A percentile compares a stretch with the other conserved stretches of the same genome.
These are phyloP conservation scores for Chloroclysta siterata DNA, from an alignment of 2,888 invertebrate species.

Conservation along the genomic window DNA sequence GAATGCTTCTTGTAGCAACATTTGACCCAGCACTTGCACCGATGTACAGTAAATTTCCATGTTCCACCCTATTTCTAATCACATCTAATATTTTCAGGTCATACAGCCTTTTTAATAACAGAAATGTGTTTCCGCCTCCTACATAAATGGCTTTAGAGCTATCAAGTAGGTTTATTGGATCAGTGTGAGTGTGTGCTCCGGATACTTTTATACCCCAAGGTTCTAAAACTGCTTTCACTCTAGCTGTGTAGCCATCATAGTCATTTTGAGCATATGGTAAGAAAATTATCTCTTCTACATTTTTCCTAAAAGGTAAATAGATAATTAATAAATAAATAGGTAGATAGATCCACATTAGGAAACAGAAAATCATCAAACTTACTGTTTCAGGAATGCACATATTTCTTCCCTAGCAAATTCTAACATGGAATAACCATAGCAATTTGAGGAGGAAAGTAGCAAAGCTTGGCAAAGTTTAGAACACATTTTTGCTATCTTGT, in stretches of 20 bases:
- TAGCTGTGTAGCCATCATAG: conserved; percentile 87
- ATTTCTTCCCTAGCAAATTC: conserved; percentile 88
- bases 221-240: conserved; percentile 84
- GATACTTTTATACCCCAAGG: conserved; percentile 88
- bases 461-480: conserved; percentile 80
- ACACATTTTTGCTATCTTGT: conserved; percentile 22
- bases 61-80: conserved; percentile 86
- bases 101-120: conserved; percentile 88
- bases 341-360: neutral
- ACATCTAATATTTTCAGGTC: conserved; percentile 87
- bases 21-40: conserved; percentile 94
- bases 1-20: conserved; percentile 91
- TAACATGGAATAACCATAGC: conserved; percentile 87
- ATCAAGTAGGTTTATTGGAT: conserved; percentile 84
- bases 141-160: conserved; percentile 89
- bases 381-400: conserved; percentile 85
- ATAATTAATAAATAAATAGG: neutral
- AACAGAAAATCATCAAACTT: conserved; percentile 51
- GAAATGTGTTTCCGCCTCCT: conserved; percentile 93
- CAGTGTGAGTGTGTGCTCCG: conserved; percentile 86
- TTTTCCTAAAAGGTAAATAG: conserved; percentile 80
- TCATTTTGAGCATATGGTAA: conserved; percentile 90
- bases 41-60: conserved; percentile 88
- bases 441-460: conserved; percentile 88
- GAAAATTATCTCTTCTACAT: conserved; percentile 87